A percentile compares a stretch with the other conserved stretches of the same genome.
These are phyloP conservation scores for Microtus montanus DNA, from an alignment of 2,113 vertebrate species.

Conservation along the genomic window DNA sequence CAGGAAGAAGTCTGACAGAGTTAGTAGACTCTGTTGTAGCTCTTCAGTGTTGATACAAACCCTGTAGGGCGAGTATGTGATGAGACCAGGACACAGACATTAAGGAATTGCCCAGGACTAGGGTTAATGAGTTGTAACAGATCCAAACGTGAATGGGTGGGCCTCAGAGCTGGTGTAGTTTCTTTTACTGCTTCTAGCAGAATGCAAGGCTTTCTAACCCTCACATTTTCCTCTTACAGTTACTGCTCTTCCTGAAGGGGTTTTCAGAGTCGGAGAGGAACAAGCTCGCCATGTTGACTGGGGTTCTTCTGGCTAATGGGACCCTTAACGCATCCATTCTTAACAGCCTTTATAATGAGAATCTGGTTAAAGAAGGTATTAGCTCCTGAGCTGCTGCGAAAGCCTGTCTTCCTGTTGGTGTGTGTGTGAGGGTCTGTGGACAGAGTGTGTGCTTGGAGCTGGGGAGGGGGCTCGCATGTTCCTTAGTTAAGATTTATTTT, in stretches of 20 bases:
- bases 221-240: slow-evolving; percentile 81
- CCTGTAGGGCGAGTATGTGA: neutral
- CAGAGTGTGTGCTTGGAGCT: neutral
- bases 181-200: neutral
- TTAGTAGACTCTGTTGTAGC: neutral
- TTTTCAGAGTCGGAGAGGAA: slow-evolving; percentile 99
- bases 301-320: slow-evolving; percentile 97
- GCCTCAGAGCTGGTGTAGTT: neutral
- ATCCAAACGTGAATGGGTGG: neutral
- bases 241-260: slow-evolving; percentile 98
- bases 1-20: neutral
- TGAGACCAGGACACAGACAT: neutral
- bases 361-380: slow-evolving; percentile 98
- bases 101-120: neutral
- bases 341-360: slow-evolving; percentile 98
- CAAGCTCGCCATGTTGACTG: slow-evolving; percentile 98
- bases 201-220: slow-evolving; percentile 39
- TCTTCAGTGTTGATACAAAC: neutral
- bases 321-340: slow-evolving; percentile 97
- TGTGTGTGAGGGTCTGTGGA: too few species aligned
- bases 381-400: neutral
- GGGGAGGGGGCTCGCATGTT: neutral
- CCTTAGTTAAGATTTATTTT: neutral
- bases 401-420: neutral
- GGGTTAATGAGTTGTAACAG: neutral